These are phyloP conservation scores for Agrochola macilenta DNA, from an alignment of 2,888 invertebrate species.

Conservation along the genomic window DNA sequence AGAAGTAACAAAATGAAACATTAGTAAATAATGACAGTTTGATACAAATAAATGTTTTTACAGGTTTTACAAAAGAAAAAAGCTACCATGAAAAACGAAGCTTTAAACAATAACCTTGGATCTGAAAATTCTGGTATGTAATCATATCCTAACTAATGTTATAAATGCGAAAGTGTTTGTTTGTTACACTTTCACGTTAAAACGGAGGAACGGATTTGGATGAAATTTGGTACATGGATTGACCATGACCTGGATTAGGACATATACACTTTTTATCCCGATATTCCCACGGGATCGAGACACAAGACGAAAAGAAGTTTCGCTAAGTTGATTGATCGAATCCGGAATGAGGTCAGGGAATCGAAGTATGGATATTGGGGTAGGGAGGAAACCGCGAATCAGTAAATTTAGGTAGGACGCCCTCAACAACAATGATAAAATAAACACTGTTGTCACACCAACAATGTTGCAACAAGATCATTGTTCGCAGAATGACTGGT, in stretches of 20 bases:
- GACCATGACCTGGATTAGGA: too few relatives aligned
- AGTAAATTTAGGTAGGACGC: neutral
- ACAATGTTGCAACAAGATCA: neutral
- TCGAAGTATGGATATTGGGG: neutral
- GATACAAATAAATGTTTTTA: neutral
- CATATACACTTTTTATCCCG: too few relatives aligned
- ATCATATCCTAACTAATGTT: too few relatives aligned
- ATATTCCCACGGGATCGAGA: too few relatives aligned
- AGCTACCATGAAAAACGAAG: neutral
- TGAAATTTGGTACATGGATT: too few relatives aligned
- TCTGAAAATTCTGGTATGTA: slow-evolving; percentile 3
- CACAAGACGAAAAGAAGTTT: too few relatives aligned
- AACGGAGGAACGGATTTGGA: too few relatives aligned
- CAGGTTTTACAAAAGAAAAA: slow-evolving; percentile 35
- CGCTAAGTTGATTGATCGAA: neutral
- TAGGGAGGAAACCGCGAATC: too few relatives aligned
- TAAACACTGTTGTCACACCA: neutral
- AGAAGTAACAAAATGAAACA: neutral
- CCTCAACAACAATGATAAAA: too few relatives aligned
- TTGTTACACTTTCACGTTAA: too few relatives aligned
- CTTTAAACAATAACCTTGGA: neutral
- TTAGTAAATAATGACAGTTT: neutral
- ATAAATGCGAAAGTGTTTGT: too few relatives aligned
- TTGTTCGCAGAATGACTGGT: neutral
- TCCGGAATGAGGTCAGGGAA: neutral